A percentile compares a stretch with the other conserved stretches of the same genome.
These are phyloP conservation scores for Bujurquina vittata DNA, from an alignment of 2,113 vertebrate genomes.

Conservation along the genomic window DNA sequence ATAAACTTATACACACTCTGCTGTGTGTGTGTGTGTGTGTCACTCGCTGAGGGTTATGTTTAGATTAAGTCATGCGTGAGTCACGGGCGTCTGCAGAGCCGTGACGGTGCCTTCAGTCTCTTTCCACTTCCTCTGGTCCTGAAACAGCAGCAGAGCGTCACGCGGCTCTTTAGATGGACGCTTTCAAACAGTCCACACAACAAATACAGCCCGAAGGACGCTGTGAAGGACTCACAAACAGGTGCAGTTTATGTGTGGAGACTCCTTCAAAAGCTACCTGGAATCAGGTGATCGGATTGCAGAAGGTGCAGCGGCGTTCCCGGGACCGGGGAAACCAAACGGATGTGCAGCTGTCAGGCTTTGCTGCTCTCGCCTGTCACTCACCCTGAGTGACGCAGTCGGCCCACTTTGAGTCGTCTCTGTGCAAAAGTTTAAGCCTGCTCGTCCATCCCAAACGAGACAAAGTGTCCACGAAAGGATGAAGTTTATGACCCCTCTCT, in stretches of 20 bases:
- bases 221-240: not conserved
- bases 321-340: too few species aligned
- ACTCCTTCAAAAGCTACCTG: not conserved
- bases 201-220: not conserved
- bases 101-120: not conserved
- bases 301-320: not conserved
- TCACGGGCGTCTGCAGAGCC: not conserved
- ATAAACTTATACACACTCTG: conserved; percentile 51
- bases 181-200: not conserved
- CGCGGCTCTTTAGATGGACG: not conserved
- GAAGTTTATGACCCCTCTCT: not conserved
- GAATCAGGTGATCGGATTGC: not conserved
- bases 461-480: not conserved
- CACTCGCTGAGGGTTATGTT: not conserved
- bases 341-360: too few species aligned
- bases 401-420: too few species aligned
- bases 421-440: not conserved
- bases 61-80: not conserved
- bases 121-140: conserved; percentile 58
- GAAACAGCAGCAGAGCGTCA: not conserved
- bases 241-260: fast-evolving
- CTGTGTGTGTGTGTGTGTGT: not conserved
- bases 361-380: too few species aligned
- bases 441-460: not conserved
- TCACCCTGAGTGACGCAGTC: too few species aligned